phyloP scores from a whole-genome alignment of 2,797 vertebrate species.

The Neosilurus hyrtlii region DNA sequence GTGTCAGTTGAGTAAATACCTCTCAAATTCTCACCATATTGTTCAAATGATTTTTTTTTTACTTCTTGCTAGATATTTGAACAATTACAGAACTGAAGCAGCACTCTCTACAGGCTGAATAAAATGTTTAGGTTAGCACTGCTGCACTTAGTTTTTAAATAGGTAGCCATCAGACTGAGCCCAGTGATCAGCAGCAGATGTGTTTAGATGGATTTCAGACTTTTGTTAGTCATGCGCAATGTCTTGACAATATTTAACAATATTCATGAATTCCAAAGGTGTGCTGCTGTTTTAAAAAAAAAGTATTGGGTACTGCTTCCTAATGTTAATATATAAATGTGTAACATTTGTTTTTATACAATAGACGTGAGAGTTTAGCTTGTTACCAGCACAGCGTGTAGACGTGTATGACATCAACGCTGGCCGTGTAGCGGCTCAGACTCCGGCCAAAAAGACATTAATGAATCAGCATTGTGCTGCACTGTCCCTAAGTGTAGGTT shows the following conservation, averaged over 20 bases:
- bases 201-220: constrained; percentile 36
- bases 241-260: constrained; percentile 22
- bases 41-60: constrained; percentile 16
- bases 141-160: constrained; percentile 6
- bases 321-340: background rate
- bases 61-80: constrained; percentile 33
- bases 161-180: background rate
- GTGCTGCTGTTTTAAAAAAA: background rate
- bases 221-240: constrained; percentile 8
- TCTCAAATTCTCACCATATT: constrained; percentile 35
- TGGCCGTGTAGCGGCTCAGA: background rate
- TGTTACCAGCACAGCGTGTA: background rate
- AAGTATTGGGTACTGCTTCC: background rate
- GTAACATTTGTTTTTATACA: background rate
- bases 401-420: constrained; percentile 6
- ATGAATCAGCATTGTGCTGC: constrained; percentile 29
- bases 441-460: constrained; percentile 6
- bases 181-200: constrained; percentile 34
- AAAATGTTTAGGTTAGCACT: constrained; percentile 24
- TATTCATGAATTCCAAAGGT: constrained; percentile 15
- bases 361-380: background rate
- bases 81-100: constrained; percentile 3
- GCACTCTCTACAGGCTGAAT: constrained; percentile 6
- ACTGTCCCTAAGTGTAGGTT: background rate
- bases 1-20: constrained; percentile 34